phyloP scores from a whole-genome alignment of 2,113 vertebrate species.

The Lycocorax pyrrhopterus region DNA sequence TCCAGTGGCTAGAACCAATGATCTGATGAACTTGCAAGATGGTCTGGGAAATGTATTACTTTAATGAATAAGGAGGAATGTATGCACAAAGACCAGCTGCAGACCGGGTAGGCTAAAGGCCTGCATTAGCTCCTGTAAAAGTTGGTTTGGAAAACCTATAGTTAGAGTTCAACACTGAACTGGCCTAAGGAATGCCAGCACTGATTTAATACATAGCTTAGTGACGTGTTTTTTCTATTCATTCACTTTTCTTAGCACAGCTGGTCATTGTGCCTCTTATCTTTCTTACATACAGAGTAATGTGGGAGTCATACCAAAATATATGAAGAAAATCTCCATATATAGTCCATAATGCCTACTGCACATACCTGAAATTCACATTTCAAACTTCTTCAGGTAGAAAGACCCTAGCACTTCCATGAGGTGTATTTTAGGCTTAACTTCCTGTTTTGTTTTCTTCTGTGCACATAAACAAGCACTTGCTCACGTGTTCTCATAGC shows the following conservation, averaged over 20 bases:
- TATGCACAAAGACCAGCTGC: neutral
- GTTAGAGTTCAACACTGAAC: neutral
- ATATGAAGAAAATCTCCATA: neutral
- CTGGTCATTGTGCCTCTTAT: neutral
- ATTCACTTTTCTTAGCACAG: neutral
- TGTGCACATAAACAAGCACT: neutral
- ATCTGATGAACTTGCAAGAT: neutral
- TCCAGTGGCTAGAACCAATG: neutral
- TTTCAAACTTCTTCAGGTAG: neutral
- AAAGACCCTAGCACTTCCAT: neutral
- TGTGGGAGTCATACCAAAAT: neutral
- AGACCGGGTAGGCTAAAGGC: neutral
- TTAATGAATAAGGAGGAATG: neutral
- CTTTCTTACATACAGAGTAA: neutral
- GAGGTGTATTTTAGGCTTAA: neutral
- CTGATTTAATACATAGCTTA: neutral
- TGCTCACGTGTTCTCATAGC: neutral
- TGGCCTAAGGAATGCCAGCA: neutral
- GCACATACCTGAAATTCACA: neutral
- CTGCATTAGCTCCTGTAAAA: neutral
- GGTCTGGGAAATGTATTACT: constrained; percentile 4
- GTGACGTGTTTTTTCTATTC: neutral
- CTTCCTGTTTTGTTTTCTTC: neutral
- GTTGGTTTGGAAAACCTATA: neutral
- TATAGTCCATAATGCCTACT: neutral